Percentiles rank a stretch among this genome's conserved stretches.
These are phyloP conservation scores for Alviniconcha strummeri DNA, from an alignment of 2,888 invertebrate genomes.

Conservation along the genomic window DNA sequence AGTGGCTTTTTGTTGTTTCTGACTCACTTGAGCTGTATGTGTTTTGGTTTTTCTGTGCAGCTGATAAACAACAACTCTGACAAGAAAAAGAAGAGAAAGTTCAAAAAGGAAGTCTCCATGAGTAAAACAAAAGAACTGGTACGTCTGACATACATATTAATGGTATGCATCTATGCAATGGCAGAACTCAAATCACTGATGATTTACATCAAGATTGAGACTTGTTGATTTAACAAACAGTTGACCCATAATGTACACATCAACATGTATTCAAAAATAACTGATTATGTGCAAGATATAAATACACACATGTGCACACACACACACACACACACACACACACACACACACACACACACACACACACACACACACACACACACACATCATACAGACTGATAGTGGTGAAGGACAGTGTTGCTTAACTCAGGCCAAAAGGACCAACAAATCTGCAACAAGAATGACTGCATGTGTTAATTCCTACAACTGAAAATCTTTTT, in stretches of 20 bases:
- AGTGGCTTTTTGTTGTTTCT: background rate
- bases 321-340: background rate
- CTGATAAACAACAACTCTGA: constrained; percentile 47
- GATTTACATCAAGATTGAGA: no score
- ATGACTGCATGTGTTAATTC: no score
- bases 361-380: background rate
- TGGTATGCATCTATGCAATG: no score
- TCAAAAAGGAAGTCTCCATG: constrained; percentile 87
- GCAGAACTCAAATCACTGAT: no score
- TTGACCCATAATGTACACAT: background rate
- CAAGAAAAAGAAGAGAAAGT: constrained; percentile 74
- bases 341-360: background rate
- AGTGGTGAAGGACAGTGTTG: no score
- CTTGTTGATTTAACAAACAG: no score
- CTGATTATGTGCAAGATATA: background rate
- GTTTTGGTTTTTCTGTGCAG: background rate
- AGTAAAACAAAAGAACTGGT: constrained; percentile 98
- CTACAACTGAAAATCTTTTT: no score
- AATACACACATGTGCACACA: background rate
- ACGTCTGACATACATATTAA: constrained; percentile 34
- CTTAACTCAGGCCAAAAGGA: no score
- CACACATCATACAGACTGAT: background rate
- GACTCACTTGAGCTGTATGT: background rate
- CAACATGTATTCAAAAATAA: background rate
- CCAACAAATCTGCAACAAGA: no score